A percentile compares a stretch with the other conserved stretches of the same genome.
Evolutionary conservation across 1,140 invertebrate species (phyloP).

Genomic region (Eufriesea mexicana): DNA sequence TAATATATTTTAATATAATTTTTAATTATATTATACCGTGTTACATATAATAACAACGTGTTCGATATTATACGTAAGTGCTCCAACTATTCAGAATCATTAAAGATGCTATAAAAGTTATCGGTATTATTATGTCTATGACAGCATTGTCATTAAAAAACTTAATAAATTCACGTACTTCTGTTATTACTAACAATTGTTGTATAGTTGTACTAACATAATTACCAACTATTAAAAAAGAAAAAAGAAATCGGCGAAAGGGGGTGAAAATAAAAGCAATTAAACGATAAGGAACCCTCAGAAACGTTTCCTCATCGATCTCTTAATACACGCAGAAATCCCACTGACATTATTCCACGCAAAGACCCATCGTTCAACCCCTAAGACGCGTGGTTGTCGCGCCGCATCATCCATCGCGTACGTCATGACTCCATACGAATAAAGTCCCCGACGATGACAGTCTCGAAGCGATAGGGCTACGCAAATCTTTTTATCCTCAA

Average conservation of each 20-base stretch:
- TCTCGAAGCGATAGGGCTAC: neutral
- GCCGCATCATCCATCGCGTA: no score
- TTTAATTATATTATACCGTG: no score
- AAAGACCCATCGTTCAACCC: neutral
- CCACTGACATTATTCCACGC: neutral
- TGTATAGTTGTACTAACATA: neutral
- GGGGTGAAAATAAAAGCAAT: no score
- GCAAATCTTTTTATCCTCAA: conserved; percentile 18
- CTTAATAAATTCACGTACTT: neutral
- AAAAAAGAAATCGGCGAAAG: no score
- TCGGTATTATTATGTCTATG: conserved; percentile 9
- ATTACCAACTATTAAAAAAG: neutral
- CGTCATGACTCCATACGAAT: no score
- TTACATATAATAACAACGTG: neutral
- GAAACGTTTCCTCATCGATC: no score
- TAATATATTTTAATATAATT: no score
- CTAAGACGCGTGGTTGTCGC: neutral
- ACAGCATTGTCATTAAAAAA: neutral
- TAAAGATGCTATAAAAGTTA: conserved; percentile 14
- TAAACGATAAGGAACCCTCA: no score
- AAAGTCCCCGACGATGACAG: neutral
- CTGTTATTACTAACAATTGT: neutral
- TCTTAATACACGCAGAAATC: neutral
- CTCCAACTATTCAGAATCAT: conserved; percentile 4
- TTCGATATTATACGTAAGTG: conserved; percentile 6